Conservation (phyloP, 2,888 invertebrate species). For the Tetragnatha montana region DNA sequence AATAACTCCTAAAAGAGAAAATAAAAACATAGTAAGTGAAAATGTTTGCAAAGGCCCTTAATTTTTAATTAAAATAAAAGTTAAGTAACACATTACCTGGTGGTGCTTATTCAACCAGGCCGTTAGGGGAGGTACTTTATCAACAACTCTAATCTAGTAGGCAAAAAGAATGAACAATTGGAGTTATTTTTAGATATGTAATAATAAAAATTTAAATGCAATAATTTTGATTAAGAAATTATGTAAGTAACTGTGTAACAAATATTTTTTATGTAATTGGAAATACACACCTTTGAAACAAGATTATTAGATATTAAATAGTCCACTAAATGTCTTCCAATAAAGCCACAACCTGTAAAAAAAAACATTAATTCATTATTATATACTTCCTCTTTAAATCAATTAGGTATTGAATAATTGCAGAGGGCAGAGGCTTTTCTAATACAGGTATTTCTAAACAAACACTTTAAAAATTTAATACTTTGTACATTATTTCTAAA, state of each 20-base stretch:
- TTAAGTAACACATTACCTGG: slow-evolving; percentile 75
- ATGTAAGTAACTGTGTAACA: neutral
- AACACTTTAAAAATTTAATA: too few relatives aligned
- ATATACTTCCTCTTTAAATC: neutral
- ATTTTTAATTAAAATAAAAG: neutral
- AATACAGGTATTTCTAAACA: too few relatives aligned
- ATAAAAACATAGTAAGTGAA: neutral
- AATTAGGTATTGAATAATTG: too few relatives aligned
- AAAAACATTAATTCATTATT: neutral
- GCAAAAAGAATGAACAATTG: slow-evolving; percentile 74
- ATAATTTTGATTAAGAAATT: neutral
- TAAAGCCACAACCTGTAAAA: slow-evolving; percentile 90
- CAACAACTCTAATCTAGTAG: slow-evolving; percentile 81
- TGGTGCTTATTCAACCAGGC: slow-evolving; percentile 90
- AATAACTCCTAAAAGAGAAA: slow-evolving; percentile 79
- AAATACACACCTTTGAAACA: slow-evolving; percentile 82
- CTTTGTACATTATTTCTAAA: too few relatives aligned
- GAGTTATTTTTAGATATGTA: too few relatives aligned
- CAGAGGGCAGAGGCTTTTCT: too few relatives aligned
- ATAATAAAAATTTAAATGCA: neutral
- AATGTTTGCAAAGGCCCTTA: neutral
- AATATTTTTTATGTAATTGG: neutral
- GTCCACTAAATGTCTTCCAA: slow-evolving; percentile 90
- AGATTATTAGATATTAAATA: slow-evolving; percentile 87
- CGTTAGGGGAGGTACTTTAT: slow-evolving; percentile 94